phyloP scores from a whole-genome alignment of 1,140 invertebrate species.

The Hyphantria cunea region DNA sequence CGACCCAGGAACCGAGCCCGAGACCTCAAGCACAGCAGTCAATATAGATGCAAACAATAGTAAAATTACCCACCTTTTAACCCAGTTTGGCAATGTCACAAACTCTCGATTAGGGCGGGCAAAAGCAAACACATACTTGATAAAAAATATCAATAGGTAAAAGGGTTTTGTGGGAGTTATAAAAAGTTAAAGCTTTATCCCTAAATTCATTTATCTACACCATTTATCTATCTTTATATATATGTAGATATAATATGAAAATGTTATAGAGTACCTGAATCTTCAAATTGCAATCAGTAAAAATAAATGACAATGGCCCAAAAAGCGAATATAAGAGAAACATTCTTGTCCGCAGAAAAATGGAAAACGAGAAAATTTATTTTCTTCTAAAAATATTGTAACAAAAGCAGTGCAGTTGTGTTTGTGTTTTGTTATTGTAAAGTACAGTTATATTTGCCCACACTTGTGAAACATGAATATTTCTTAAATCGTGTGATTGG shows the following conservation, averaged over 20 bases:
- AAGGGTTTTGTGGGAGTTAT: constrained; percentile 17
- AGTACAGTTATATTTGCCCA: too few relatives aligned
- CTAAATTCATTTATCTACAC: constrained; percentile 1
- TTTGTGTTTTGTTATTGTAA: too few relatives aligned
- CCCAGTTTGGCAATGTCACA: too few relatives aligned
- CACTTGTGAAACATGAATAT: too few relatives aligned
- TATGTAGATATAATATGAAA: constrained; percentile 12
- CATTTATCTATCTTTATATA: too few relatives aligned
- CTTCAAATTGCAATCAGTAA: constrained; percentile 1
- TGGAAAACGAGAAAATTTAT: neutral
- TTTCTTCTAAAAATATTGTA: neutral
- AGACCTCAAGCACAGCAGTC: too few relatives aligned
- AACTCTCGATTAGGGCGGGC: too few relatives aligned
- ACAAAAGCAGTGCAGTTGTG: neutral
- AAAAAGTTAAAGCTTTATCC: constrained; percentile 25
- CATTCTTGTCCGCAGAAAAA: neutral
- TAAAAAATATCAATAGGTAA: constrained; percentile 12
- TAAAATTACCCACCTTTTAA: too few relatives aligned
- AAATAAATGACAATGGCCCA: neutral
- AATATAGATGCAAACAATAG: too few relatives aligned
- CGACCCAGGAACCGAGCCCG: too few relatives aligned
- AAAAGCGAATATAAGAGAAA: neutral
- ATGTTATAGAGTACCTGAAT: constrained; percentile 3
- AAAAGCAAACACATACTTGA: constrained; percentile 23
- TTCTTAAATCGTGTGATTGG: too few relatives aligned